phyloP scores from a whole-genome alignment of 2,113 vertebrate genomes.

The Pluvianellus socialis region DNA sequence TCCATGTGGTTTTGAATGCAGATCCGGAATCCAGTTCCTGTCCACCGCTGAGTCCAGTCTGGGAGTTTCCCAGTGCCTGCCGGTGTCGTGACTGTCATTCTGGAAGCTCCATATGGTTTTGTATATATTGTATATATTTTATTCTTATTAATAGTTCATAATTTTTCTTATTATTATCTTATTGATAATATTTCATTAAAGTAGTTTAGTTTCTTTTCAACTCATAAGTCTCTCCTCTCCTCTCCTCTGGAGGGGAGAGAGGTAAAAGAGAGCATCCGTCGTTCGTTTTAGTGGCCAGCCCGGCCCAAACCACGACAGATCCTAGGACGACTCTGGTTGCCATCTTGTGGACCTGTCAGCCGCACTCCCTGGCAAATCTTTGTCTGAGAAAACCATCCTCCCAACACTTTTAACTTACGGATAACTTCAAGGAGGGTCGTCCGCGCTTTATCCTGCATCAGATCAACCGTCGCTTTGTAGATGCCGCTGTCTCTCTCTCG shows the following conservation, averaged over 20 bases:
- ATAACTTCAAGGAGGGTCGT: background rate
- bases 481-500: background rate
- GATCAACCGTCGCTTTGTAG: background rate
- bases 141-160: background rate
- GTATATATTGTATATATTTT: background rate
- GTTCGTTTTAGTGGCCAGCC: background rate
- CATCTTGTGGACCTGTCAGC: too few relatives aligned
- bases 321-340: background rate
- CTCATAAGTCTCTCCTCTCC: background rate
- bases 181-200: background rate
- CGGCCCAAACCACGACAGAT: background rate
- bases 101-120: background rate
- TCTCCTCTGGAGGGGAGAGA: background rate
- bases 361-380: background rate
- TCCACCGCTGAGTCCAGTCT: too few relatives aligned
- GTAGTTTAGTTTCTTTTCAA: background rate
- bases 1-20: too few relatives aligned
- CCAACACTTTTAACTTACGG: background rate
- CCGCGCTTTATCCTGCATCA: background rate
- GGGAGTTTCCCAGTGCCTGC: too few relatives aligned
- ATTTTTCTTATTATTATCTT: background rate
- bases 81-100: background rate
- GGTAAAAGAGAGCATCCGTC: background rate
- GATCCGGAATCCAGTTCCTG: too few relatives aligned
- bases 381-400: background rate